Evolutionary conservation across 2,888 invertebrate genomes (phyloP).

Genomic region (Laothoe populi): DNA sequence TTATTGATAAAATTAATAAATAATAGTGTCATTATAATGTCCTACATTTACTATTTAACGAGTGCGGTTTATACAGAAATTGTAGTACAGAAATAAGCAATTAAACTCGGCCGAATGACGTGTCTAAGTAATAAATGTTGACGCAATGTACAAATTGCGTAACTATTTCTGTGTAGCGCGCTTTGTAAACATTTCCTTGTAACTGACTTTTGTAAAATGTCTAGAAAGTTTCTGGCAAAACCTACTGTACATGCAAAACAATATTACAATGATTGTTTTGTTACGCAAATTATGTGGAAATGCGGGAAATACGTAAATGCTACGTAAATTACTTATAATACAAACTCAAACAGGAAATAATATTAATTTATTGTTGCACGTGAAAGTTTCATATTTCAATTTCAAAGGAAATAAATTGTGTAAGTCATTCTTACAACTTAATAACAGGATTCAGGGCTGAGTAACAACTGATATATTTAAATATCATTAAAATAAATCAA

Average conservation of each 20-base stretch:
- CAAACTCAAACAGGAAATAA: background rate
- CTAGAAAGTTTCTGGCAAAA: conserved; percentile 10
- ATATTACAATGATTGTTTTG: background rate
- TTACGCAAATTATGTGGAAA: background rate
- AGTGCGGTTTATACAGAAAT: background rate
- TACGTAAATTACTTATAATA: background rate
- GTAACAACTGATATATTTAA: background rate
- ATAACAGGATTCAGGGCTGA: background rate
- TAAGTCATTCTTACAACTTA: background rate
- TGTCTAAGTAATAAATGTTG: conserved; percentile 16
- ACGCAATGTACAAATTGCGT: conserved; percentile 16
- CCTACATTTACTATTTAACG: background rate
- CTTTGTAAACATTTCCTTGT: conserved; percentile 22
- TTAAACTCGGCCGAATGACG: conserved; percentile 17
- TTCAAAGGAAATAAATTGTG: background rate
- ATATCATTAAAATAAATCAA: conserved; percentile 7
- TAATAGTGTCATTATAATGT: background rate
- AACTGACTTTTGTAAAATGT: conserved; percentile 15
- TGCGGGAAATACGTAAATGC: background rate
- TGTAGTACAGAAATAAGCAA: conserved; percentile 17
- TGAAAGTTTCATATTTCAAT: background rate
- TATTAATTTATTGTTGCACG: background rate
- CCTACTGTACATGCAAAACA: conserved; percentile 3
- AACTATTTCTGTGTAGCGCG: conserved; percentile 13
- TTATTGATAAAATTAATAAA: too few relatives aligned